Evolutionary conservation across 2,797 vertebrate genomes (phyloP).

Genomic region (Miichthys miiuy): DNA sequence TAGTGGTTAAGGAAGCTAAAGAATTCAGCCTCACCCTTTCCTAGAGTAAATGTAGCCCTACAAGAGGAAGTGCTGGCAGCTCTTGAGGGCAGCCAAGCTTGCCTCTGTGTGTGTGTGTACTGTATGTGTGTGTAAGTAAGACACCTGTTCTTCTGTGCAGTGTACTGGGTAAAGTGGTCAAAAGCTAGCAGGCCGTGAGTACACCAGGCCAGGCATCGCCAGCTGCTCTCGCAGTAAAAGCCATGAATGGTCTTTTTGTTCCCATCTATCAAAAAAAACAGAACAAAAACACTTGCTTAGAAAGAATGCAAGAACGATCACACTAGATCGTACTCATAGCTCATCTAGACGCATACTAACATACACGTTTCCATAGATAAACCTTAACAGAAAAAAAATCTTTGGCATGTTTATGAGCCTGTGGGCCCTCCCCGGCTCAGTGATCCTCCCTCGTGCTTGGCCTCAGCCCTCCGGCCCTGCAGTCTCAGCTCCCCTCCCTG

Average conservation of each 20-base stretch:
- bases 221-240: slow-evolving; percentile 74
- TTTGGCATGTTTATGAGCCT: slow-evolving; percentile 64
- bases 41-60: slow-evolving; percentile 60
- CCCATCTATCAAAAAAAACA: slow-evolving; percentile 32
- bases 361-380: slow-evolving; percentile 35
- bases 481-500: slow-evolving; percentile 68
- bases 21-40: slow-evolving; percentile 76
- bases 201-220: slow-evolving; percentile 61
- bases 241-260: slow-evolving; percentile 75
- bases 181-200: slow-evolving; percentile 73
- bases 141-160: slow-evolving; percentile 80
- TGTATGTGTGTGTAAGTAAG: slow-evolving; percentile 36
- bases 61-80: slow-evolving; percentile 60
- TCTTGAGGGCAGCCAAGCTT: slow-evolving; percentile 23
- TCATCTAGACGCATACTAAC: slow-evolving; percentile 9
- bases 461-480: slow-evolving; percentile 61
- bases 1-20: slow-evolving; percentile 63
- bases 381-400: slow-evolving; percentile 33
- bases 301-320: slow-evolving; percentile 12
- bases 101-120: slow-evolving; percentile 19
- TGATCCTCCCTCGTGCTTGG: slow-evolving; percentile 71
- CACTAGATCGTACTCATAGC: not conserved
- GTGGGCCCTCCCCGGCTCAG: slow-evolving; percentile 49
- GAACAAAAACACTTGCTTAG: slow-evolving; percentile 46
- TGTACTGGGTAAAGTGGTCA: slow-evolving; percentile 65